phyloP scores from a whole-genome alignment of 1,140 invertebrate genomes.

The Drosophila funebris region DNA sequence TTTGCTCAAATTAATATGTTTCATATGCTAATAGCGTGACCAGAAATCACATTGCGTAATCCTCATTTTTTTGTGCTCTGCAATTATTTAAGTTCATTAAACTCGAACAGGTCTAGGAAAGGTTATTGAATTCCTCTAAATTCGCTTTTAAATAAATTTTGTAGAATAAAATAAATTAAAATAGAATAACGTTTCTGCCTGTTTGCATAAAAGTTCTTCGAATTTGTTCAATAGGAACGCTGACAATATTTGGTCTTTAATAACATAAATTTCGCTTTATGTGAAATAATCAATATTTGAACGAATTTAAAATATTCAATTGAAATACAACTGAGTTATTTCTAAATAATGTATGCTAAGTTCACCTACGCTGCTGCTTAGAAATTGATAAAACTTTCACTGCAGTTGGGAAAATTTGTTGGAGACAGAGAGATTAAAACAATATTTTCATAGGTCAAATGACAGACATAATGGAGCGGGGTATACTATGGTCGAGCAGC shows the following conservation, averaged over 20 bases:
- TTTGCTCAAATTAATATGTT: conserved; percentile 52
- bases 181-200: no score
- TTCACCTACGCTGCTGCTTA: conserved; percentile 6
- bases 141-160: no score
- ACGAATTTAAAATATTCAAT: background rate
- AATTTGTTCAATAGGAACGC: no score
- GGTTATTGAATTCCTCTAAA: no score
- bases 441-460: conserved; percentile 79
- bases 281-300: background rate
- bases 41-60: background rate
- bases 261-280: no score
- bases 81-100: conserved; percentile 33
- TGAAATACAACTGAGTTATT: background rate
- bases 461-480: conserved; percentile 53
- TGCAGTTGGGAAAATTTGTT: conserved; percentile 40
- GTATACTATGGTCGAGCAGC: conserved; percentile 38
- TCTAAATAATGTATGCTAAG: conserved; percentile 2
- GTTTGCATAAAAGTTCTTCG: no score
- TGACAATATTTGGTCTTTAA: no score
- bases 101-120: conserved; percentile 13
- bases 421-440: conserved; percentile 62
- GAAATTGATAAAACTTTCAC: conserved; percentile 58
- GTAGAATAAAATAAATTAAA: no score
- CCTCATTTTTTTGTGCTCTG: background rate
- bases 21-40: conserved; percentile 33